These are phyloP conservation scores for Pelodytes ibericus DNA, from an alignment of 2,797 vertebrate genomes.

Conservation along the genomic window DNA sequence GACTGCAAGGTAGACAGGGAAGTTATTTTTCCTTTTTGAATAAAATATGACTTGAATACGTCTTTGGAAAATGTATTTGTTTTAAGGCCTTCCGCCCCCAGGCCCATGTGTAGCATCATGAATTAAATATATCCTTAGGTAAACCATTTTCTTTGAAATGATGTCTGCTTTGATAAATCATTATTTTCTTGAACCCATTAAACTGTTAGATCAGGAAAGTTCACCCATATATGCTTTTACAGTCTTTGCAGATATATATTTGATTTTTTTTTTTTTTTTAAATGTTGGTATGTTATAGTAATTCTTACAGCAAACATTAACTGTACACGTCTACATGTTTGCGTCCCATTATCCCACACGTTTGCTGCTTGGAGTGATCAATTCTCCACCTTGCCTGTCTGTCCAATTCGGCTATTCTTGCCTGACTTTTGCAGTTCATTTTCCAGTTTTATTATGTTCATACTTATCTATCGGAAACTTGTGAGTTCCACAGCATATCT, in stretches of 20 bases:
- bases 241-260: not conserved
- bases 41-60: constrained; percentile 74
- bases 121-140: constrained; percentile 79
- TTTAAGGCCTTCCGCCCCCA: constrained; percentile 62
- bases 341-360: no score
- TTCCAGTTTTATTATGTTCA: no score
- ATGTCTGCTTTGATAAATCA: constrained; percentile 74
- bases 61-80: constrained; percentile 69
- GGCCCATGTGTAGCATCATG: constrained; percentile 75
- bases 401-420: no score
- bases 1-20: constrained; percentile 76
- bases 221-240: constrained; percentile 49
- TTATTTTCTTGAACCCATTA: constrained; percentile 68
- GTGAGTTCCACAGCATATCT: no score
- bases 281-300: no score
- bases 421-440: no score
- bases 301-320: no score
- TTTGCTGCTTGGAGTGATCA: no score
- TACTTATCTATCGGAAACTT: no score
- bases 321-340: no score
- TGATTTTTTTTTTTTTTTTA: not conserved
- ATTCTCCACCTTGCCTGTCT: no score
- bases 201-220: constrained; percentile 27
- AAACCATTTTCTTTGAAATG: constrained; percentile 69
- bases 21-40: constrained; percentile 71